Base-by-base conservation (phyloP, 2,888 invertebrate species). In the Philopedon plagiatum region DNA sequence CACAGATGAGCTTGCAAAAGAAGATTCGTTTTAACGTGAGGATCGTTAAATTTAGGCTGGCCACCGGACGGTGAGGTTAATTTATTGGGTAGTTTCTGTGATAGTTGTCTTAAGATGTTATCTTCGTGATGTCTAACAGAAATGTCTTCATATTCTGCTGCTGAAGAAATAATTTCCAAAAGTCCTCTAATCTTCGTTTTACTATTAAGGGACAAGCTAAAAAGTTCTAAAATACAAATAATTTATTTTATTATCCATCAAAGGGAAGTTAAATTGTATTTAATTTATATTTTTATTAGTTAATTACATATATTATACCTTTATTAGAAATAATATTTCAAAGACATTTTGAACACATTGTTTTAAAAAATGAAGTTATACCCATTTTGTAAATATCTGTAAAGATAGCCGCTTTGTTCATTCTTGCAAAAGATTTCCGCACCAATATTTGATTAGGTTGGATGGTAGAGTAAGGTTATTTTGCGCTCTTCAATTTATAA, bases 151-250 rank as follows among this genome's bases (percentile, higher is more conserved):
- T 97, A 99, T 86, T 99, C 99, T 0, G 97, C 96, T 0, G 99
- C 99, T 1, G 96, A 97, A 0, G 98, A 95, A 75, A 99, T 97
- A 83, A 99, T 99, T 88, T 99, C 99, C 80, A 99, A 87, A 7
- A 99, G 89, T 1, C 99, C 98, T 9, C 98, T 91, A 73, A 99
- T 96, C 87, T 99, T 99, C 0, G 99, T 99, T 87, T 99, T 99
- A 80, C 91, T 95, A 78, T 97, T 98, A 56, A 99, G 87, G 0
- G 99, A 99, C 81, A 98, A 90, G 82, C 97, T 97, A 89, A 99
- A 99, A 79, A 99, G 87, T 85, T 99, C 99, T 95, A 87, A n/a
- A 84, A 85, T n/a, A 78, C 54, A 19, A 49, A 49, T 71, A 75
- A 78, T 18, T 75, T 54, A 19, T 15, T 11, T 69, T 29, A 58